Evolutionary conservation across 2,113 vertebrate species (phyloP), one percentile per base, ranked within the genome.

Genomic region (Syngnathoides biaculeatus): DNA sequence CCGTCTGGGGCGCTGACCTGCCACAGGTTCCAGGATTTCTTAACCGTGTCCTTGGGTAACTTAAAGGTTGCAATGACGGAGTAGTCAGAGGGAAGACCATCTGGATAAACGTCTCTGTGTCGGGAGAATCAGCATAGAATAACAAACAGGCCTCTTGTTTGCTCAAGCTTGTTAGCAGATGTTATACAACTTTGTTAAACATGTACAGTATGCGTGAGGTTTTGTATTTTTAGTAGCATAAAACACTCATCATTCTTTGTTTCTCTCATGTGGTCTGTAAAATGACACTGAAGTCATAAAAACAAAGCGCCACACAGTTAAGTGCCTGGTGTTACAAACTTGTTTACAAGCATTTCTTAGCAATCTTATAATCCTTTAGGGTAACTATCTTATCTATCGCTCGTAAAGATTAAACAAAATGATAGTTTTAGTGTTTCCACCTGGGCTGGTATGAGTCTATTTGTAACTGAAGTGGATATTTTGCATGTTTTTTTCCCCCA

Each of bases 61-160:
- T 92, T 93, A 77, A 93, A 94, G 17, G 86, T 91, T 57, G 76
- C 79, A 10, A 86, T 88, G 80, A 92, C 26, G 0, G 90, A 92
- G 76, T 91, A 92, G 71, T 93, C n/a, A 0, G 81, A 84, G 62
- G 88, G 89, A 39, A 94, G 89, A 56, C 90, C 90, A 38, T 91
- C 79, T 71, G 86, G 79, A 73, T 90, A 90, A 47, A 90, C 75
- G 42, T 89, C 74, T 14, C 87, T 92, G 78, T 58, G 82, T 53
- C 13, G 64, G 0, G 27, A 73, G 30, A 77, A 38, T 27, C 14
- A 39, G 62, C 39, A 73, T 7, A 64, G 55, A 56, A 47, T 4
- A 62, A 65, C 48, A 48, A 55, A 58, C 6, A 39, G 8, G 35
- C 38, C 61, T 61, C 72, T 77, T 27, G 24, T 40, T 60, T 67